Evolutionary conservation across 2,113 vertebrate genomes (phyloP), one percentile per base, ranked within the genome.

Genomic region (Conger conger): DNA sequence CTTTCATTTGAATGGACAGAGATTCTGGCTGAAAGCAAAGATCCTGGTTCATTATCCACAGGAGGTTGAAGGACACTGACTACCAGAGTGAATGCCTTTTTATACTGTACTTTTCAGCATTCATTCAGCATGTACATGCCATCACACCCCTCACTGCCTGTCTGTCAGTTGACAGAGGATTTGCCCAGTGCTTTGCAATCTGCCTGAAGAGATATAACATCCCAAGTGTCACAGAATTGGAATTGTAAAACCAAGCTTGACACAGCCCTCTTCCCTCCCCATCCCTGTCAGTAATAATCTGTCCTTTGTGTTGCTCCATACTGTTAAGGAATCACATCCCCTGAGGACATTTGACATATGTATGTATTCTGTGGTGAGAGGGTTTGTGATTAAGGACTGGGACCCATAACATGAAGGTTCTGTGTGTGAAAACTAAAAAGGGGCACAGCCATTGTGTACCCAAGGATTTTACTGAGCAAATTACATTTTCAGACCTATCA

Each of bases 161-260:
- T 27, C 38, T 36, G 8, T 83, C 40, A 76, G 6, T 45, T 76
- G n/a, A 83, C 73, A 76, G 68, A 42, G 35, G 78, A 79, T 79
- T 79, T 79, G 68, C 68, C 73, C 33, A 27, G 77, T 83, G 68
- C 42, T 76, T 68, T 42, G 40, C 42, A 76, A 76, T 83, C 82
- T 83, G 38, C n/a, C 53, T 82, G n/a, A 50, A 40, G 57, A 73
- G 68, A 77, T 35, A 83, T 45, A 38, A 68, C n/a, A 83, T 83
- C n/a, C 82, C 30, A 33, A 20, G 68, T 83, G 33, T 83, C 42
- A 83, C n/a, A 77, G 40, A 68, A 68, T 42, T 83, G n/a, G 18
- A 16, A 76, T n/a, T 53, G 68, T 8, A 83, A 53, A 76, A 77
- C 42, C 40, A 18, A 83, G 82, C 42, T 76, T 53, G 38, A 83